Evolutionary conservation across 2,797 vertebrate genomes (phyloP).

Genomic region (Aselliscus stoliczkanus): DNA sequence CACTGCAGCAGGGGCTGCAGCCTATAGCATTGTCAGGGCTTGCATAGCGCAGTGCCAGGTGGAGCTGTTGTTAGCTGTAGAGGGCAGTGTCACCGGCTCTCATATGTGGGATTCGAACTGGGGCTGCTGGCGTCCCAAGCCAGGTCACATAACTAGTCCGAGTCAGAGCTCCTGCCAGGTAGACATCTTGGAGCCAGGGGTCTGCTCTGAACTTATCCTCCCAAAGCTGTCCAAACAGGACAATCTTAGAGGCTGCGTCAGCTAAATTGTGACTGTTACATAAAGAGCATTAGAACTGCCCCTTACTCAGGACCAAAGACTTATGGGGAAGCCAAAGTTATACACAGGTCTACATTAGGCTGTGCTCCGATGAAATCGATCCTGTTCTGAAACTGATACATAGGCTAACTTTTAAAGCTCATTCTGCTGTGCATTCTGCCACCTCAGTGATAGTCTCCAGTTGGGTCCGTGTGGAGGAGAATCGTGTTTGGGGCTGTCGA

Average conservation of each 20-base stretch:
- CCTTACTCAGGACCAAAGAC: background rate
- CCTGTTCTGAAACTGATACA: background rate
- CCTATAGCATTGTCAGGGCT: no score
- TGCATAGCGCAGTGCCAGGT: no score
- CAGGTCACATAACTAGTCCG: background rate
- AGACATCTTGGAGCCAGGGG: background rate
- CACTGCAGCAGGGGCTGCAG: no score
- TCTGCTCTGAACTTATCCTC: background rate
- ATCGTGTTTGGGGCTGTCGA: background rate
- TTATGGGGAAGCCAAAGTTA: conserved; percentile 7
- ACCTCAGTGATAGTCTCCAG: background rate
- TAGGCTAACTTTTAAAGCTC: background rate
- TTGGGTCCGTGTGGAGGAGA: background rate
- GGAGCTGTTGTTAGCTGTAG: no score
- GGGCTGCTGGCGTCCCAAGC: no score
- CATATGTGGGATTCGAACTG: no score
- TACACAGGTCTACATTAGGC: background rate
- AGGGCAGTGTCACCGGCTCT: no score
- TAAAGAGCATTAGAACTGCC: background rate
- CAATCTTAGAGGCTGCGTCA: background rate
- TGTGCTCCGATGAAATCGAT: background rate
- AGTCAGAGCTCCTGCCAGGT: background rate
- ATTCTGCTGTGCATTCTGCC: background rate
- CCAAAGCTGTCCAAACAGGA: background rate
- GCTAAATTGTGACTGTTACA: background rate